Percentiles rank a stretch among this genome's conserved stretches.
Conservation (phyloP, 2,113 vertebrate species). For the Rostratula benghalensis region DNA sequence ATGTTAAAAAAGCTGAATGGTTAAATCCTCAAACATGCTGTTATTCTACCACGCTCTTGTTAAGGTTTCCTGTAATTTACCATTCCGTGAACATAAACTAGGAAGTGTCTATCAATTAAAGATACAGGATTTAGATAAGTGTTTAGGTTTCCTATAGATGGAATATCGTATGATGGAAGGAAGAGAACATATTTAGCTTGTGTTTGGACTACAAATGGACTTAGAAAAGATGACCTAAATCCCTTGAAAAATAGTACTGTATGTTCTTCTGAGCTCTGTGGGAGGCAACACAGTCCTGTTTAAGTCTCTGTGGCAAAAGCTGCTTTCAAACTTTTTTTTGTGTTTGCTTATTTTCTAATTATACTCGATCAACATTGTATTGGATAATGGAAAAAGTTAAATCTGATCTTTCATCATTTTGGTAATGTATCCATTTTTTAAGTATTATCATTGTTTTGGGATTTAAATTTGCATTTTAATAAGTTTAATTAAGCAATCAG, state of each 20-base stretch:
- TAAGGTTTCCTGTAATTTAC: not conserved
- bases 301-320: not conserved
- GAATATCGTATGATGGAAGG: not conserved
- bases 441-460: not conserved
- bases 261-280: not conserved
- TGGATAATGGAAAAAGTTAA: constrained; percentile 29
- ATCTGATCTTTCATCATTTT: constrained; percentile 9
- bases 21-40: not conserved
- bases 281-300: not conserved
- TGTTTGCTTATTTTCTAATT: constrained; percentile 19
- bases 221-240: not conserved
- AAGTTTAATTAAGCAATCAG: constrained; percentile 32
- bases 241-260: not conserved
- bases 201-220: not conserved
- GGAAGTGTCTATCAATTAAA: not conserved
- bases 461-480: constrained; percentile 52
- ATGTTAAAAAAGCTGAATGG: not conserved
- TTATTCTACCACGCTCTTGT: not conserved
- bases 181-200: not conserved
- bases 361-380: not conserved
- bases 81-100: not conserved
- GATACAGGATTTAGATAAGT: not conserved
- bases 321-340: not conserved
- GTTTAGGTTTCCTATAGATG: not conserved
- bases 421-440: not conserved